Conservation (phyloP, 2,888 invertebrate species). For the Synanthedon formicaeformis region DNA sequence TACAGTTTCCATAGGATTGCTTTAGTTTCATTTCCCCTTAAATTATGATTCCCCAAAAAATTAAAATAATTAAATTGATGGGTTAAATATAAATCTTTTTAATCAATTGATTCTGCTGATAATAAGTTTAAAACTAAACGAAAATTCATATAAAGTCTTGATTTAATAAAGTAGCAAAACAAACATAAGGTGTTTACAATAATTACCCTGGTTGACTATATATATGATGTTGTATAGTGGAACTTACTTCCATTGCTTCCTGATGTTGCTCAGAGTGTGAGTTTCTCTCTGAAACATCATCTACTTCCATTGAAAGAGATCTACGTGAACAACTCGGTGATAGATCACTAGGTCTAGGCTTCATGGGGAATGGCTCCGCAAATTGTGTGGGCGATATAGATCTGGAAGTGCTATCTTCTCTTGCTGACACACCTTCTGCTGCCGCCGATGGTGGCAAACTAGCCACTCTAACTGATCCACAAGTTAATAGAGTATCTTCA, state of each 20-base stretch:
- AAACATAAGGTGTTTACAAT: not conserved
- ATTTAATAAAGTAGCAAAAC: too few relatives aligned
- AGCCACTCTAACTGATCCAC: conserved; percentile 54
- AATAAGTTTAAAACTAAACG: too few relatives aligned
- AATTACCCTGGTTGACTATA: not conserved
- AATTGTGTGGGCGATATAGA: conserved; percentile 62
- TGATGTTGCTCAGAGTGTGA: conserved; percentile 52
- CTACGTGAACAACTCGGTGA: conserved; percentile 62
- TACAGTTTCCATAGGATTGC: too few relatives aligned
- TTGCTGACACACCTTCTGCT: conserved; percentile 42
- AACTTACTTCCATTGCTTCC: conserved; percentile 59
- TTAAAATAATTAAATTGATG: too few relatives aligned
- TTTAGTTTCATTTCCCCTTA: too few relatives aligned
- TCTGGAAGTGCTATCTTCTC: conserved; percentile 56
- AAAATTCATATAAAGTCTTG: too few relatives aligned
- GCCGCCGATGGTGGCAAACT: conserved; percentile 47
- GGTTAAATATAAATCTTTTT: too few relatives aligned
- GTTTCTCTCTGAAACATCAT: conserved; percentile 58
- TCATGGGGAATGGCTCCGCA: conserved; percentile 55
- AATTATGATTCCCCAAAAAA: too few relatives aligned
- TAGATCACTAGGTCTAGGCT: conserved; percentile 41
- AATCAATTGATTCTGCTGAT: too few relatives aligned
- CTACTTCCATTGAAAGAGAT: conserved; percentile 62
- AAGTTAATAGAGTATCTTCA: conserved; percentile 54
- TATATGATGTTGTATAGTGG: not conserved